Evolutionary conservation across 2,888 invertebrate species (phyloP), one percentile per base, ranked within the genome.

Genomic region (Sipunculus nudus): DNA sequence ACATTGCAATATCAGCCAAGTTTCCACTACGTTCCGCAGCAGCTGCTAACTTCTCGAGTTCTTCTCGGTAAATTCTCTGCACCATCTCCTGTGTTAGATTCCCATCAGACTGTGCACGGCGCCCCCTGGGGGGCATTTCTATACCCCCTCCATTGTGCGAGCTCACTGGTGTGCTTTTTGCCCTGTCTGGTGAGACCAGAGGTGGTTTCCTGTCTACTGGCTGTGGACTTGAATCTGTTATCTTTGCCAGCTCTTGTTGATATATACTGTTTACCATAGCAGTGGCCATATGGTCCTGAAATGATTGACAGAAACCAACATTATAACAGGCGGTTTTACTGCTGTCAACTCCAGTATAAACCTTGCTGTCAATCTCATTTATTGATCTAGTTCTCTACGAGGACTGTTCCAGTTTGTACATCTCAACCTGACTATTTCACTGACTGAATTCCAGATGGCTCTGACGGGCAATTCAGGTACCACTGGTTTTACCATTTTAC

Each of bases 21-120:
- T 82, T 82, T 26, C 82, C 82, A 21, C 77, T 78, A 57, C 73
- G 74, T 55, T 81, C 78, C 0, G 82, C 81, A 28, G 78, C 77
- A 38, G 75, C 92, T 89, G 96, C 94, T 56, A 98, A 88, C 82
- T 96, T 96, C 60, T 93, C 92, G 66, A 96, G 86, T 82, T 97
- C 96, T 56, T 80, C 80, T 6, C 76, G 70, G 66, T 83, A 82
- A 57, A 82, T 83, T 45, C 81, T 63, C 8, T 78, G 72, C 23
- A 82, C 81, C 70, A 83, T 78, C 48, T 98, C 97, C 81, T 96
- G 96, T 39, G 96, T 92, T 85, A 96, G 92, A 86, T 96, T 96
- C 84, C 92, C 94, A 58, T 71, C 67, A 2, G 57, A 58, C 48
- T 59, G 61, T 4, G 58, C 38, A 32, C 56, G 59, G 28, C 66